These are phyloP conservation scores for Onychomys leucogaster DNA, from an alignment of 2,797 vertebrate species.

Conservation along the genomic window DNA sequence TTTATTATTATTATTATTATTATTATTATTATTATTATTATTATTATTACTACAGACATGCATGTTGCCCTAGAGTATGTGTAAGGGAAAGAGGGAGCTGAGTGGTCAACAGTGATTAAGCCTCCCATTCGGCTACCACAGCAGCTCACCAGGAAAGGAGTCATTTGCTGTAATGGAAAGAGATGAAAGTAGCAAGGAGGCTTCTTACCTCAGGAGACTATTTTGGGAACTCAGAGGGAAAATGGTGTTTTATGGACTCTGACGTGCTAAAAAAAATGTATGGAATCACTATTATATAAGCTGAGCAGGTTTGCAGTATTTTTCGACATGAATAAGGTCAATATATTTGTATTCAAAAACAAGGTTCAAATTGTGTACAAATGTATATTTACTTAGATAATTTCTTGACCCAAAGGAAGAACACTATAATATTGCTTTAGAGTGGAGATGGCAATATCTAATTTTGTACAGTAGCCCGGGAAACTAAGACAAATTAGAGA, in stretches of 20 bases:
- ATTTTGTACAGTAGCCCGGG: neutral
- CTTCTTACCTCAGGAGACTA: neutral
- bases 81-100: neutral
- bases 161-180: neutral
- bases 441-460: neutral
- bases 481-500: neutral
- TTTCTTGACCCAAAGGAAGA: constrained; percentile 32
- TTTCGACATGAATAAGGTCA: neutral
- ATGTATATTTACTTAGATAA: neutral
- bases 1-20: neutral
- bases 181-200: neutral
- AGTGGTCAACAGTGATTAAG: neutral
- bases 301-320: neutral
- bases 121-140: neutral
- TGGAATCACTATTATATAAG: neutral
- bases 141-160: neutral
- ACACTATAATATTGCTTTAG: neutral
- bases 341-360: neutral
- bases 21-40: neutral
- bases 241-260: neutral
- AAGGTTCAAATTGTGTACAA: constrained; percentile 1
- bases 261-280: neutral
- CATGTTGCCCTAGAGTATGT: neutral
- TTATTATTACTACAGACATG: neutral
- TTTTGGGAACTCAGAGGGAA: neutral